Conservation (phyloP, 2,797 vertebrate species). For the Hippocampus kuda region DNA sequence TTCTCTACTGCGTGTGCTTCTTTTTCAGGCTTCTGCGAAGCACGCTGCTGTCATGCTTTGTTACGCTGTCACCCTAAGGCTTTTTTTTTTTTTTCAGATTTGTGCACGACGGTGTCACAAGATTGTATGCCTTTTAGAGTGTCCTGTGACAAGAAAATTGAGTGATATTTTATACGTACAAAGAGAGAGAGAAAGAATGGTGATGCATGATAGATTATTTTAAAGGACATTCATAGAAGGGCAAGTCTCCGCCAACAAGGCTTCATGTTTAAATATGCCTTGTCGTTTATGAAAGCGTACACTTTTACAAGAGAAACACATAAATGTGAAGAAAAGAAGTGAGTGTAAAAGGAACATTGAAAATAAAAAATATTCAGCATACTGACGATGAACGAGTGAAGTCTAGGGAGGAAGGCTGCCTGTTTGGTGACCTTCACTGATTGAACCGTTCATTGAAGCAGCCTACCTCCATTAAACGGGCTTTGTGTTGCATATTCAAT, state of each 20-base stretch:
- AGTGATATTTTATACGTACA: too few relatives aligned
- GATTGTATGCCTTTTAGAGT: too few relatives aligned
- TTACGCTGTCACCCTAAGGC: too few relatives aligned
- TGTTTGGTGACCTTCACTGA: conserved; percentile 37
- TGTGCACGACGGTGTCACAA: too few relatives aligned
- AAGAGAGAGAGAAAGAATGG: too few relatives aligned
- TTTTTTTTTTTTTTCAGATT: too few relatives aligned
- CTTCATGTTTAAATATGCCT: background rate
- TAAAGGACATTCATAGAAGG: too few relatives aligned
- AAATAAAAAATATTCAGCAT: background rate
- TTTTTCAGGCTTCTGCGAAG: background rate
- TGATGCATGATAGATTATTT: too few relatives aligned
- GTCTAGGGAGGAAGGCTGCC: conserved; percentile 10
- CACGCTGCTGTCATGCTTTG: background rate
- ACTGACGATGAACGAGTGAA: background rate
- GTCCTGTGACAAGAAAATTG: too few relatives aligned
- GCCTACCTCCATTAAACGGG: conserved; percentile 13
- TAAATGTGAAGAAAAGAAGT: background rate
- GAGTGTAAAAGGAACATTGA: background rate
- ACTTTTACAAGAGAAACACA: background rate
- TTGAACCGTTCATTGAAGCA: conserved; percentile 18
- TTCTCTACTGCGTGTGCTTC: background rate
- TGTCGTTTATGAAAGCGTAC: background rate
- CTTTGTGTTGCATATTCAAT: conserved; percentile 42
- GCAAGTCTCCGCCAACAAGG: too few relatives aligned